Base-by-base conservation (phyloP, 1,140 invertebrate genomes). In the Anadara kagoshimensis region DNA sequence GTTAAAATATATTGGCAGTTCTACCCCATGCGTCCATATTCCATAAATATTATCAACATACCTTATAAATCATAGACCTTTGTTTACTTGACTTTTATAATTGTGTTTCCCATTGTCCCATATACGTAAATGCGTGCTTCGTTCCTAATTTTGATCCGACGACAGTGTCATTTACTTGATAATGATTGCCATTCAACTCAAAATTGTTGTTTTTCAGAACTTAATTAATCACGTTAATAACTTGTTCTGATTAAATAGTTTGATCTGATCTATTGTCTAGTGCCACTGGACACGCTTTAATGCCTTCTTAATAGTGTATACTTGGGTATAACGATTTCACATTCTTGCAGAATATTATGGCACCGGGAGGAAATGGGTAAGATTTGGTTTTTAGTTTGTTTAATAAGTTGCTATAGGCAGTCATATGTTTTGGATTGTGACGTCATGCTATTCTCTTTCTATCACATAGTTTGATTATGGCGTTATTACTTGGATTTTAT, bases 1-100 rank as follows among this genome's bases (percentile, higher is more conserved):
- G 5, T 58, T 18, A 51, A 73, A 73, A 49, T 51, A 24, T 11
- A 36, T 57, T 16, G 59, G 45, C 11, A 41, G 16, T 5, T 66
- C 53, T n/a, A 29, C 4, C 8, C 54, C 62, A 51, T 66, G 29
- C 2, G n/a, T 59, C 62, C 53, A 73, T 41, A 66, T 8, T 20
- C 61, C 62, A 53, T 54, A 73, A n/a, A 73, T 44, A 24, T 73
- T 62, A 59, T 65, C 70, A 7, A 73, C 63, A 51, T n/a, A 65
- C 2, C 44, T n/a, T 8, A 51, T 66, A 65, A 5, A 20, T 8
- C 4, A 58, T 12, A 12, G 62, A 53, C 59, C 49, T 29, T n/a
- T 11, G 0, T 29, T 59, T 24, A 10, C 5, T n/a, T 41, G 18
- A 44, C 20, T 24, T 4, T 26, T 54, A 47, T 29, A 65, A 26